Evolutionary conservation across 2,113 vertebrate species (phyloP), one percentile per base, ranked within the genome.

Genomic region (Oostethus manadensis): DNA sequence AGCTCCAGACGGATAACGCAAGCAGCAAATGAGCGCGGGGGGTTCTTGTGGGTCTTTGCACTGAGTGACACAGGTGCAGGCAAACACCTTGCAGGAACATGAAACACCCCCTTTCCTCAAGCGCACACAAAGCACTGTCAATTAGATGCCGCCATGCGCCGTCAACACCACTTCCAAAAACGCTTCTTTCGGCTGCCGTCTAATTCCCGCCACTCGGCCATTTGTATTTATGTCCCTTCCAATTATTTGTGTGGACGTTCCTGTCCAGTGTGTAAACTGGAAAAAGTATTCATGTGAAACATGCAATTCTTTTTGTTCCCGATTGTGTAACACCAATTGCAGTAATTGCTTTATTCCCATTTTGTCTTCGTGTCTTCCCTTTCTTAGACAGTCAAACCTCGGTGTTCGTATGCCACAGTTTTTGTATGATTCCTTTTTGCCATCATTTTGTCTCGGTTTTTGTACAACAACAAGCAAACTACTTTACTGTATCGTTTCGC

Each of bases 41-140:
- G 93, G 53, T 40, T 55, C 95, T 93, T 93, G 88, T 87, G 93
- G 95, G 94, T 95, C 92, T 90, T 91, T 85, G 87, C 93, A 95
- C 93, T 93, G 93, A 99, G 91, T 95, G 95, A 96, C 95, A 98
- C 89, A 81, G 91, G 93, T 94, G 92, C 92, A 92, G 93, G 92
- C 90, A 88, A 68, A 90, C 86, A 90, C 89, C 88, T 93, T 86
- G 84, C 87, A 78, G 90, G 89, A 92, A 92, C 84, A 88, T 78
- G 89, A 88, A 87, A 88, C 88, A 88, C 89, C 87, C 86, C 88
- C 89, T 89, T 87, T 68, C 76, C 86, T 66, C 76, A 79, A 79
- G 71, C 82, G 71, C 73, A 88, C 84, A 86, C 84, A 83, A 87
- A 83, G 80, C 80, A 61, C 77, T 83, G 87, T 91, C 88, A 90